These are phyloP conservation scores for Cryptoprocta ferox DNA, from an alignment of 2,797 vertebrate species.

Conservation along the genomic window DNA sequence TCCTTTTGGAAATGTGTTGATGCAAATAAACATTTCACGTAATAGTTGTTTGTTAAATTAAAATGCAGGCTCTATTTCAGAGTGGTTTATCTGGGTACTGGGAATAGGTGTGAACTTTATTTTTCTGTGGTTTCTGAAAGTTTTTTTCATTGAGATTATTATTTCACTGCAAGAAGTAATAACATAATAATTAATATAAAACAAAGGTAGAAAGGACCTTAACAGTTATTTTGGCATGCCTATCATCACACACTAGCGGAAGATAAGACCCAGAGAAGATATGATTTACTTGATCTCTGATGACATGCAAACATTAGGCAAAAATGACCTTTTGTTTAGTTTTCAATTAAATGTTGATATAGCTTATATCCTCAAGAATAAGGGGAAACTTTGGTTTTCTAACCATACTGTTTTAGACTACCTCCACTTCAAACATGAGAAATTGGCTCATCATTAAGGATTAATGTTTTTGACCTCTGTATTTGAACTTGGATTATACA, in stretches of 20 bases:
- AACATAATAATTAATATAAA: background rate
- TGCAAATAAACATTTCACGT: background rate
- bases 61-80: background rate
- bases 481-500: background rate
- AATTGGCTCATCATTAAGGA: background rate
- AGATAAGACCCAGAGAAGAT: background rate
- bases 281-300: background rate
- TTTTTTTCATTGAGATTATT: background rate
- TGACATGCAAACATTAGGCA: background rate
- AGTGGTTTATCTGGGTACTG: background rate
- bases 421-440: background rate
- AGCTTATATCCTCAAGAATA: background rate
- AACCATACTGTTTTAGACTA: background rate
- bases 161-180: background rate
- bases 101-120: background rate
- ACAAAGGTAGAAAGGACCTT: background rate
- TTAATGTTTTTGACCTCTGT: background rate
- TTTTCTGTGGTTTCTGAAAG: background rate
- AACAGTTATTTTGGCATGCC: background rate
- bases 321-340: background rate
- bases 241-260: background rate
- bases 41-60: background rate
- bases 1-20: background rate
- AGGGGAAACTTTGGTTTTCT: background rate
- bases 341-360: slow-evolving; percentile 11